Evolutionary conservation across 2,113 vertebrate species (phyloP), one percentile per base, ranked within the genome.

Genomic region (Steatornis caripensis): DNA sequence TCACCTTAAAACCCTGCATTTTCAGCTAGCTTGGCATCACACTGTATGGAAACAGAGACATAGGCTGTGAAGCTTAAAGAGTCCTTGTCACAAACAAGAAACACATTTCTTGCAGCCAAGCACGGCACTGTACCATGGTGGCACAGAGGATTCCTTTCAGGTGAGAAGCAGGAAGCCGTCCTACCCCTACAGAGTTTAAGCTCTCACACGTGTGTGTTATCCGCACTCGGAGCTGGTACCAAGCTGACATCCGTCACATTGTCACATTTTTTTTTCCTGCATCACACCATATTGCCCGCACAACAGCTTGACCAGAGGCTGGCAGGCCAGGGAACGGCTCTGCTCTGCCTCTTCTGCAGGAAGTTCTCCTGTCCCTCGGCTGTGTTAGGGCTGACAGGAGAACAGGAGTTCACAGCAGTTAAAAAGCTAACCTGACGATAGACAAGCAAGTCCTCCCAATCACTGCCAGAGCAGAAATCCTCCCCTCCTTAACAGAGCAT

Each of bases 11-110:
- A 34, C 11, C 16, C 36, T 20, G 5, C 21, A 11, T 19, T 68
- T 64, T 8, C 1, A 43, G 29, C 54, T 86, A 70, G 70, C 41
- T 26, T 51, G 54, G 48, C 61, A 49, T 30, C 77, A 76, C 57
- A 0, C 70, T 10, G 36, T 15, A 30, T 0, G 18, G 61, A 57
- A 78, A 21, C 5, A 1, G 5, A 54, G 66, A 11, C 0, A 0
- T 11, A 37, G 79, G 29, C 69, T 48, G 55, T 1, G 27, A 79
- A 66, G 84, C 46, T 90, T 45, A 32, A 58, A 86, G 76, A 30
- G 10, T 36, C 41, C 83, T 39, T 20, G 89, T 78, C 71, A 70
- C 85, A 78, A 49, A 32, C 8, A 8, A 12, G 14, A 27, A 21
- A 27, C 1, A 23, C 68, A 2, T 74, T 62, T 49, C 11, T n/a